A percentile compares a stretch with the other conserved stretches of the same genome.
These are phyloP conservation scores for Drosophila triauraria DNA, from an alignment of 1,140 invertebrate species.

Conservation along the genomic window DNA sequence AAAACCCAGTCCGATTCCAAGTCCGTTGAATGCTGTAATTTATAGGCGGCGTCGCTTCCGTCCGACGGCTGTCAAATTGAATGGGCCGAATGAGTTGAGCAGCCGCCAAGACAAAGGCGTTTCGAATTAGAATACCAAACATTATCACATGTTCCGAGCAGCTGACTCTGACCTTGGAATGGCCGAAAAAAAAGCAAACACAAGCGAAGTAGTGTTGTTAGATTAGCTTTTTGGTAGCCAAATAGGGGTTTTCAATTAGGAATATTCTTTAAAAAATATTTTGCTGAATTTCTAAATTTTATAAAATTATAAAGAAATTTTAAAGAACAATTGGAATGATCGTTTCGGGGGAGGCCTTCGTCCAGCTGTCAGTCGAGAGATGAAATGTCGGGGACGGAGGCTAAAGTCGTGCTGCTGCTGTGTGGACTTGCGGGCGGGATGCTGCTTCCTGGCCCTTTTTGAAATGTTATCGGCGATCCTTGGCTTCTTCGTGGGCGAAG, in stretches of 20 bases:
- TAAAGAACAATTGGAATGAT: background rate
- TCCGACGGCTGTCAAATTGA: conserved; percentile 46
- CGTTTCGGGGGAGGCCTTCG: conserved; percentile 18
- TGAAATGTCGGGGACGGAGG: conserved; percentile 37
- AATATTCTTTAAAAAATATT: background rate
- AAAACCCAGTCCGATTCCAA: conserved; percentile 18
- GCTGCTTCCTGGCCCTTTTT: conserved; percentile 18
- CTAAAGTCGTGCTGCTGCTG: conserved; percentile 38
- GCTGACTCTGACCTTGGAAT: conserved; percentile 46
- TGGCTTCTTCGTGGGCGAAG: conserved; percentile 41
- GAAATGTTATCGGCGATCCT: conserved; percentile 21
- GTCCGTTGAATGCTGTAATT: conserved; percentile 41
- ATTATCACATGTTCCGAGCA: conserved; percentile 56
- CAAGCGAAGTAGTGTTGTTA: conserved; percentile 12
- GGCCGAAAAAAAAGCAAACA: conserved; percentile 22
- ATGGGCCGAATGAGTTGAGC: conserved; percentile 39
- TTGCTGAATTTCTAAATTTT: no score
- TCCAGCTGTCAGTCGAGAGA: conserved; percentile 27
- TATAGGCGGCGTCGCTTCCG: conserved; percentile 53
- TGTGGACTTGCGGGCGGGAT: conserved; percentile 23
- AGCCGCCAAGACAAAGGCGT: conserved; percentile 48
- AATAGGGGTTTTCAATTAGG: background rate
- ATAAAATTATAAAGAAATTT: no score
- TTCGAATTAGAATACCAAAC: conserved; percentile 55
- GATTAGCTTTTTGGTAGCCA: conserved; percentile 17